phyloP scores from a whole-genome alignment of 2,113 vertebrate species.

The Elanoides forficatus region DNA sequence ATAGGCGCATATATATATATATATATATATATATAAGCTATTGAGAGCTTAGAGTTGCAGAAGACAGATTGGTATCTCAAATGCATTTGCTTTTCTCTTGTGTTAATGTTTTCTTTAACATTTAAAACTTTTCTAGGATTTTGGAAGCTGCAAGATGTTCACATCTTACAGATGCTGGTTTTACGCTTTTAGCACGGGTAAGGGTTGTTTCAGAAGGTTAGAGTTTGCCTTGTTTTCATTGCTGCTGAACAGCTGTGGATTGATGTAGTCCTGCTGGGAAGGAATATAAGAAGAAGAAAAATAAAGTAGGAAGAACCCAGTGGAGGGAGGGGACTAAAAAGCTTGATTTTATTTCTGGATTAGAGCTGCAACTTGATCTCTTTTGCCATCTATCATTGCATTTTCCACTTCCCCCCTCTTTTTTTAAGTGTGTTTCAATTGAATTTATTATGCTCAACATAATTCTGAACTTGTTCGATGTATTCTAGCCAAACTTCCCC shows the following conservation, averaged over 20 bases:
- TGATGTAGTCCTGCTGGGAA: not conserved
- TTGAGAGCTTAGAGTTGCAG: not conserved
- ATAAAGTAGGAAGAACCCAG: not conserved
- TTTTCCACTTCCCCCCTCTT: not conserved
- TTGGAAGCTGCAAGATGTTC: constrained; percentile 91
- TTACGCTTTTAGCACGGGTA: constrained; percentile 88
- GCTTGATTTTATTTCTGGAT: not conserved
- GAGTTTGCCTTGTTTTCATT: not conserved
- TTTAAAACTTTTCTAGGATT: constrained; percentile 76
- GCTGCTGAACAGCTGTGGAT: not conserved
- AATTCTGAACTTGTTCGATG: not conserved
- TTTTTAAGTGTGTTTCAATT: not conserved
- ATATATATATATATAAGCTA: not conserved
- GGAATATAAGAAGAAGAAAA: not conserved
- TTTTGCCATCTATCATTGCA: not conserved
- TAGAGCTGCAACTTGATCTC: not conserved
- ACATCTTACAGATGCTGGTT: constrained; percentile 89
- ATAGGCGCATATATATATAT: not conserved
- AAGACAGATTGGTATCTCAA: not conserved
- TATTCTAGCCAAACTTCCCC: not conserved
- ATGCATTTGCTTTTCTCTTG: not conserved
- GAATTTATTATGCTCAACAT: not conserved
- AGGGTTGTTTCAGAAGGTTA: constrained; percentile 28
- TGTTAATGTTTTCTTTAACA: not conserved
- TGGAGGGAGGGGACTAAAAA: not conserved